phyloP scores from a whole-genome alignment of 2,888 invertebrate genomes.

The Ectemnius lituratus region DNA sequence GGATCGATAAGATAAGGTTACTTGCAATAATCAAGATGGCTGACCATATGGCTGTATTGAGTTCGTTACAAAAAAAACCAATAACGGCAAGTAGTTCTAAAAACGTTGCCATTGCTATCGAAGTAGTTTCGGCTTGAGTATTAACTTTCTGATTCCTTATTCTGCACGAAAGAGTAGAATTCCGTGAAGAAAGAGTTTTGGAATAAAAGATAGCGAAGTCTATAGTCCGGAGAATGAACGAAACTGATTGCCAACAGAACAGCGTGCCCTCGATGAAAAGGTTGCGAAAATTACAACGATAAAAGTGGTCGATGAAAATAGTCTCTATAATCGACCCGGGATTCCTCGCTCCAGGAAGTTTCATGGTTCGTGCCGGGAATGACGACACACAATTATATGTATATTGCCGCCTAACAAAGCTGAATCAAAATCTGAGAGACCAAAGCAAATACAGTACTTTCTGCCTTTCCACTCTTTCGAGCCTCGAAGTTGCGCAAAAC shows the following conservation, averaged over 20 bases:
- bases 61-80: slow-evolving; percentile 32
- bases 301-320: slow-evolving; percentile 6
- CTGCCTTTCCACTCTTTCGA: slow-evolving; percentile 19
- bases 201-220: too few species aligned
- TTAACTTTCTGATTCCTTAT: too few species aligned
- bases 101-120: too few species aligned
- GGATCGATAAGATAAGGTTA: slow-evolving; percentile 55
- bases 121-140: too few species aligned
- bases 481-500: background rate
- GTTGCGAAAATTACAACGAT: background rate
- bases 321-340: background rate
- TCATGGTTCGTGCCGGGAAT: slow-evolving; percentile 13
- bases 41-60: slow-evolving; percentile 53
- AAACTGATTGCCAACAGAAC: too few species aligned
- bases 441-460: too few species aligned
- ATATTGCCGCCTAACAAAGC: background rate
- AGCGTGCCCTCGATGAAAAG: too few species aligned
- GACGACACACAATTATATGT: background rate
- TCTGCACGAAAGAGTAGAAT: too few species aligned
- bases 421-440: too few species aligned
- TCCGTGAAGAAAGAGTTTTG: too few species aligned
- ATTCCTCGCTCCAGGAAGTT: background rate
- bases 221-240: too few species aligned
- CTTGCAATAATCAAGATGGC: slow-evolving; percentile 51
- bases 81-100: background rate